These are phyloP conservation scores for Akabosia matsudoensis DNA, from an alignment of 1,140 invertebrate species.

Conservation along the genomic window DNA sequence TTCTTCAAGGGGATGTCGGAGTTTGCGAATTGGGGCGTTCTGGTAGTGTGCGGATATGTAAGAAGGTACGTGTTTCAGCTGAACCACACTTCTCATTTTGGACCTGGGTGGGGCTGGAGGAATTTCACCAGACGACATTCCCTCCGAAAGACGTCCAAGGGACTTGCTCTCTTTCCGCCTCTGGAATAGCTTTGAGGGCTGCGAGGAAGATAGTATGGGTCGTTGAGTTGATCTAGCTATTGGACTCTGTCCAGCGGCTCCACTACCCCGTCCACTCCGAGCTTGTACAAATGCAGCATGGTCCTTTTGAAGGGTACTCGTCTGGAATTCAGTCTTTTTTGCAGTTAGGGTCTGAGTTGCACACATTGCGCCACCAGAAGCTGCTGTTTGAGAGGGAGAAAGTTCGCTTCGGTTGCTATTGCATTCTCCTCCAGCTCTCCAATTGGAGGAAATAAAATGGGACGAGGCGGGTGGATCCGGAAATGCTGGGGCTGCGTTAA, in stretches of 20 bases:
- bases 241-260: background rate
- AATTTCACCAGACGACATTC: background rate
- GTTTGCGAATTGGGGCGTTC: constrained; percentile 49
- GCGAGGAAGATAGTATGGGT: background rate
- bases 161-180: background rate
- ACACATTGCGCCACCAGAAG: background rate
- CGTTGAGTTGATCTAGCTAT: background rate
- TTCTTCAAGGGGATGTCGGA: constrained; percentile 54
- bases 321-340: background rate
- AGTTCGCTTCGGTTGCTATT: background rate
- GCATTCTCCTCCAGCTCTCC: background rate
- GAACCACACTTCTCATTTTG: background rate
- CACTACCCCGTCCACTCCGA: background rate
- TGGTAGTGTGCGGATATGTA: background rate
- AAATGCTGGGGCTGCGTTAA: background rate
- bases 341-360: background rate
- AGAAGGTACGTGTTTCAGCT: background rate
- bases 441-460: background rate
- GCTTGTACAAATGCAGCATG: background rate
- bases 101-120: background rate
- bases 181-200: background rate
- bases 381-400: background rate
- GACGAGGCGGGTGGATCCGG: background rate
- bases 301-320: background rate
- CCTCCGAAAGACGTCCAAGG: background rate